These are phyloP conservation scores for Nerophis lumbriciformis DNA, from an alignment of 2,113 vertebrate species.

Conservation along the genomic window DNA sequence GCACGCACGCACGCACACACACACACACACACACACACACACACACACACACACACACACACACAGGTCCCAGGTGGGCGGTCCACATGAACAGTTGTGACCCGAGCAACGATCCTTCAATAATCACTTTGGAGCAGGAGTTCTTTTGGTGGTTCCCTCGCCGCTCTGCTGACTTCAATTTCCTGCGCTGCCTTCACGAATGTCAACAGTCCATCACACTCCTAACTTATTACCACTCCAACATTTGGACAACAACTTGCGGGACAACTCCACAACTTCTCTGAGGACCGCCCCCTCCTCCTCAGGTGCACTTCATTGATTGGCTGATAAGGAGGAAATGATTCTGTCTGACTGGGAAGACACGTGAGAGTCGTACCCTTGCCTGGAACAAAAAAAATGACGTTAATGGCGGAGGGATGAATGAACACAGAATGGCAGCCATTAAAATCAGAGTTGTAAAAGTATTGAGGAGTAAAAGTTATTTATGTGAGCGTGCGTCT, in stretches of 20 bases:
- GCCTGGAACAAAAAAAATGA: no score
- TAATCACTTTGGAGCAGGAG: constrained; percentile 55
- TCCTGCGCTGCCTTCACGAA: constrained; percentile 72
- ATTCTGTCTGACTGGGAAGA: no score
- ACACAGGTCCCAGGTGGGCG: constrained; percentile 39
- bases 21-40: neutral
- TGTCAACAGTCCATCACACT: constrained; percentile 72
- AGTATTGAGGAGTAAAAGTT: constrained; percentile 26
- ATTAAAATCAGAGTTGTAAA: constrained; percentile 9
- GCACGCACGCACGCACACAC: neutral
- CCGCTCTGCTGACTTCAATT: constrained; percentile 57
- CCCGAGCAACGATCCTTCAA: constrained; percentile 51
- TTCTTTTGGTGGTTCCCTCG: constrained; percentile 52
- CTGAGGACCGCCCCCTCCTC: no score
- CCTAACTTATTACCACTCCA: constrained; percentile 35
- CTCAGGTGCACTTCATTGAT: no score
- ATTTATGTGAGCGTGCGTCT: constrained; percentile 37
- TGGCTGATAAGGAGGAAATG: no score
- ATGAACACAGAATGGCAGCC: neutral
- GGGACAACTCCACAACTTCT: no score
- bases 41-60: constrained; percentile 1
- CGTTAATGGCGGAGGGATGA: no score
- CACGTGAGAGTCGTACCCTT: no score
- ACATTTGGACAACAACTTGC: constrained; percentile 22
- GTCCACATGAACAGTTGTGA: constrained; percentile 40